Evolutionary conservation across 2,888 invertebrate species (phyloP).

Genomic region (Anticlea derivata): DNA sequence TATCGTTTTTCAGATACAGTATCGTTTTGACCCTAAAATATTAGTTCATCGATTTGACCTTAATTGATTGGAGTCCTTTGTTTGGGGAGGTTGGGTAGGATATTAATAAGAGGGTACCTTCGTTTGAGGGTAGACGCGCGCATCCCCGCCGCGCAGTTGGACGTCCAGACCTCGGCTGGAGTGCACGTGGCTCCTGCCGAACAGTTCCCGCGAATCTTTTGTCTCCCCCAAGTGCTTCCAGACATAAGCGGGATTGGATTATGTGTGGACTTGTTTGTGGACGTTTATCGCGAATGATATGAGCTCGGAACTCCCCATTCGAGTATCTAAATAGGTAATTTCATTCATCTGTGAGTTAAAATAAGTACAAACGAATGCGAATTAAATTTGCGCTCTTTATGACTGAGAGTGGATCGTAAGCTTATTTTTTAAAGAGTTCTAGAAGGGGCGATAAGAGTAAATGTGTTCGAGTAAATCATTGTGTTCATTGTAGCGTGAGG

Average conservation of each 20-base stretch:
- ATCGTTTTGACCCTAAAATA: conserved; percentile 41
- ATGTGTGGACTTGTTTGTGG: conserved; percentile 42
- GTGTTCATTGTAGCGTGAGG: conserved; percentile 36
- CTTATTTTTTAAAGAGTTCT: conserved; percentile 18
- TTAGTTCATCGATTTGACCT: conserved; percentile 52
- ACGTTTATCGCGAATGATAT: conserved; percentile 34
- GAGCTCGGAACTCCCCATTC: conserved; percentile 26
- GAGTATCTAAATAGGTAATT: conserved; percentile 36
- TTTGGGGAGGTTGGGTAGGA: conserved; percentile 69
- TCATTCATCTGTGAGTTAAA: conserved; percentile 24
- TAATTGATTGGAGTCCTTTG: conserved; percentile 78
- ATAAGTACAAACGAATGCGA: conserved; percentile 23
- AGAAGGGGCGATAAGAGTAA: conserved; percentile 18
- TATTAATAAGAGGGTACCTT: conserved; percentile 67
- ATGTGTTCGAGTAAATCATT: conserved; percentile 28
- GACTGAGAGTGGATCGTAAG: conserved; percentile 25
- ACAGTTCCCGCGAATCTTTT: conserved; percentile 64
- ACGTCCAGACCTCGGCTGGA: conserved; percentile 57
- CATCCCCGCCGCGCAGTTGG: conserved; percentile 75
- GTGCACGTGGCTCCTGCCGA: conserved; percentile 66
- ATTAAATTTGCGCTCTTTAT: conserved; percentile 34
- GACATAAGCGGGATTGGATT: conserved; percentile 55
- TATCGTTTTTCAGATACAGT: conserved; percentile 48
- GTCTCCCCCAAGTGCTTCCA: conserved; percentile 61
- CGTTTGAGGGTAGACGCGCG: conserved; percentile 65